A percentile compares a stretch with the other conserved stretches of the same genome.
Conservation (phyloP, 2,113 vertebrate species). For the Pogona vitticeps region DNA sequence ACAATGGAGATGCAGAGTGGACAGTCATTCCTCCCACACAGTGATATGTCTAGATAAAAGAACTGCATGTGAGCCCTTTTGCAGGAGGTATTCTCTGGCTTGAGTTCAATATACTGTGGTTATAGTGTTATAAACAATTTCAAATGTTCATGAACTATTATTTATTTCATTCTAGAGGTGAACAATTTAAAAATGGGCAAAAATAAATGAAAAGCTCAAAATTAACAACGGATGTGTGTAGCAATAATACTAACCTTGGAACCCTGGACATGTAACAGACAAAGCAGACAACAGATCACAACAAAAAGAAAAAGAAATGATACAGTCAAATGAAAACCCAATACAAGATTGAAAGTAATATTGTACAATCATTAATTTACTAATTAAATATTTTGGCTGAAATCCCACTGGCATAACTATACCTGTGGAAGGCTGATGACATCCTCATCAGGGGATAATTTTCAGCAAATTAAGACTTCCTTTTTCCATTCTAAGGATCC, state of each 20-base stretch:
- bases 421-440: too few species aligned
- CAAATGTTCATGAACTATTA: constrained; percentile 25
- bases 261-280: constrained; percentile 93
- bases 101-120: neutral
- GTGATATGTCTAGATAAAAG: neutral
- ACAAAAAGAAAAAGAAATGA: constrained; percentile 85
- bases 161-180: constrained; percentile 29
- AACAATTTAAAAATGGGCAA: constrained; percentile 63
- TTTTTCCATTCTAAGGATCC: too few species aligned
- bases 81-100: neutral
- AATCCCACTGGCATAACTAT: too few species aligned
- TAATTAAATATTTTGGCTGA: constrained; percentile 38
- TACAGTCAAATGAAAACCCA: constrained; percentile 85
- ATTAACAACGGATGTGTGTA: constrained; percentile 88
- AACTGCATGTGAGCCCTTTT: neutral
- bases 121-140: constrained; percentile 18
- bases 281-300: constrained; percentile 84
- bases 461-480: too few species aligned
- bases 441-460: too few species aligned
- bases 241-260: constrained; percentile 98
- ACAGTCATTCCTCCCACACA: neutral
- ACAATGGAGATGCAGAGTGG: neutral
- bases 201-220: constrained; percentile 74
- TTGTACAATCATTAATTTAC: constrained; percentile 61
- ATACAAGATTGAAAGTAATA: constrained; percentile 76